These are phyloP conservation scores for Hydropsyche tenuis DNA, from an alignment of 1,140 invertebrate species.

Conservation along the genomic window DNA sequence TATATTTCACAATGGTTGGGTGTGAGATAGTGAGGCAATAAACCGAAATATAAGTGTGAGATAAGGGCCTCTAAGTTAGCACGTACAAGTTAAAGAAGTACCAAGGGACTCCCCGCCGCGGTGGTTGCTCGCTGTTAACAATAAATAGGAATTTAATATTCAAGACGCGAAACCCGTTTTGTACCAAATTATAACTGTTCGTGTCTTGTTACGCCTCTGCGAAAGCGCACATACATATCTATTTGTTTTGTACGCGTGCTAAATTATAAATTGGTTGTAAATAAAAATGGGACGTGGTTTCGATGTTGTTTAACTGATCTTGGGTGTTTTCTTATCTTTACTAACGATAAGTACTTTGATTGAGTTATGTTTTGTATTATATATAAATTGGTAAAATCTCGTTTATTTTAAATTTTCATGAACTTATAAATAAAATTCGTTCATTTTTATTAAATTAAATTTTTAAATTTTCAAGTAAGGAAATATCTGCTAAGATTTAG, in stretches of 20 bases:
- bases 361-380: too few species aligned
- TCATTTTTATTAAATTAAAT: too few species aligned
- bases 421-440: too few species aligned
- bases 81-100: constrained; percentile 46
- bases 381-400: too few species aligned
- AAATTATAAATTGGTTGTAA: too few species aligned
- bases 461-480: too few species aligned
- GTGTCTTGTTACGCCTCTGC: constrained; percentile 31
- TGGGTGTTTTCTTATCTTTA: too few species aligned
- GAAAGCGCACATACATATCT: neutral
- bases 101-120: constrained; percentile 37
- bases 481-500: too few species aligned
- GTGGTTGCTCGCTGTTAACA: constrained; percentile 46
- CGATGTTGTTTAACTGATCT: too few species aligned
- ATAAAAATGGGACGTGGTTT: too few species aligned
- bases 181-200: constrained; percentile 45
- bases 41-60: constrained; percentile 40
- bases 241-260: neutral
- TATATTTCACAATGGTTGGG: constrained; percentile 35
- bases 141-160: constrained; percentile 51
- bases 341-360: too few species aligned
- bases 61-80: constrained; percentile 37
- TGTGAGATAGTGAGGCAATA: constrained; percentile 39
- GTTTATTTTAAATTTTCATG: too few species aligned
- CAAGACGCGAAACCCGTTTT: constrained; percentile 45